Evolutionary conservation across 2,797 vertebrate genomes (phyloP).

Genomic region (Myripristis murdjan): DNA sequence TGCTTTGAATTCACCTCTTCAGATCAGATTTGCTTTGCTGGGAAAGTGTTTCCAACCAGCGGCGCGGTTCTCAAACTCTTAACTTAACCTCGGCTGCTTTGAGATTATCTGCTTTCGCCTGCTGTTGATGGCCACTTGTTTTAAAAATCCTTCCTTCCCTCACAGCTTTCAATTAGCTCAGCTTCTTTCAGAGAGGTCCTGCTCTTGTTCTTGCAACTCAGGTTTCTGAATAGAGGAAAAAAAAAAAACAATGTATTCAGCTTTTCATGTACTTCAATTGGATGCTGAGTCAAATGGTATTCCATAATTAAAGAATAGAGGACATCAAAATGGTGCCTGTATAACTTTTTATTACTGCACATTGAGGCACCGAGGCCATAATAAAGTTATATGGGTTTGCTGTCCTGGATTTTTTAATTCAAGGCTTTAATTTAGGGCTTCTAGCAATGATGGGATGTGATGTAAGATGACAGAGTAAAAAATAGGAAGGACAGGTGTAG

Average conservation of each 20-base stretch:
- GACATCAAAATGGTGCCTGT: conserved; percentile 58
- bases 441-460: conserved; percentile 54
- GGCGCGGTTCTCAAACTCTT: too few species aligned
- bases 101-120: background rate
- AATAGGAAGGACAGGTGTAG: conserved; percentile 6
- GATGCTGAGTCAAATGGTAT: conserved; percentile 48
- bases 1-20: too few species aligned
- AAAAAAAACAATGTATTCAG: conserved; percentile 14
- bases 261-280: conserved; percentile 24
- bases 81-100: too few species aligned
- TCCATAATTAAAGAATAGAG: conserved; percentile 59
- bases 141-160: conserved; percentile 15
- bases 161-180: conserved; percentile 18
- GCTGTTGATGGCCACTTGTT: conserved; percentile 10
- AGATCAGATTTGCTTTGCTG: too few species aligned
- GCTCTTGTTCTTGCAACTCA: conserved; percentile 1
- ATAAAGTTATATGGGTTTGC: conserved; percentile 67
- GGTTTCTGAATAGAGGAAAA: conserved; percentile 1
- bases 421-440: conserved; percentile 65
- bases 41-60: too few species aligned
- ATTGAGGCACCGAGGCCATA: conserved; percentile 63
- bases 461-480: conserved; percentile 21
- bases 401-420: conserved; percentile 62
- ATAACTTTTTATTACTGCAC: conserved; percentile 61
- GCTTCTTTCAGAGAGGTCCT: background rate